Evolutionary conservation across 2,888 invertebrate genomes (phyloP).

Genomic region (Noctua comes): DNA sequence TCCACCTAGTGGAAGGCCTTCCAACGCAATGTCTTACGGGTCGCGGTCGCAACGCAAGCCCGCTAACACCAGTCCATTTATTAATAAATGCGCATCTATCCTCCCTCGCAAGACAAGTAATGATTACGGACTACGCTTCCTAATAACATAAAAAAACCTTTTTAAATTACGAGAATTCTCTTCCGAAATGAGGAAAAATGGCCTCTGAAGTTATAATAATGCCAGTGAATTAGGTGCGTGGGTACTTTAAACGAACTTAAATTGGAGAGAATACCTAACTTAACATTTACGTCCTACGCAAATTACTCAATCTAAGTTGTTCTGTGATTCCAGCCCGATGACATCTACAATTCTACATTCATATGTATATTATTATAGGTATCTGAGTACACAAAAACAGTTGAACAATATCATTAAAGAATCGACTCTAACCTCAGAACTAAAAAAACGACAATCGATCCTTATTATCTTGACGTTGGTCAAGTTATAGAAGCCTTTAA

Average conservation of each 20-base stretch:
- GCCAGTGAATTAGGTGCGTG: slow-evolving; percentile 43
- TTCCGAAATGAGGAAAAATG: slow-evolving; percentile 50
- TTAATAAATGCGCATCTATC: slow-evolving; percentile 22
- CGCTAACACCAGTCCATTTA: slow-evolving; percentile 8
- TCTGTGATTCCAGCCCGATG: slow-evolving; percentile 9
- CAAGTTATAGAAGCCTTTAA: slow-evolving; percentile 3
- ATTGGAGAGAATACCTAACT: slow-evolving; percentile 42
- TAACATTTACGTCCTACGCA: slow-evolving; percentile 48
- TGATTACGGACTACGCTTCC: slow-evolving; percentile 38
- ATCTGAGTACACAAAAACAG: neutral
- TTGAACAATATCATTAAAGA: neutral
- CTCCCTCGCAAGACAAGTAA: slow-evolving; percentile 35
- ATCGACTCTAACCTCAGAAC: neutral
- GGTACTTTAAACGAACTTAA: slow-evolving; percentile 53
- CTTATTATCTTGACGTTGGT: slow-evolving; percentile 9
- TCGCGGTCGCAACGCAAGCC: no score
- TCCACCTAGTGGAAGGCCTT: no score
- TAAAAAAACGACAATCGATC: neutral
- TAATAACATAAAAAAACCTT: slow-evolving; percentile 50
- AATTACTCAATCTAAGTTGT: slow-evolving; percentile 63
- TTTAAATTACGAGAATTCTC: slow-evolving; percentile 45
- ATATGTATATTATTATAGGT: neutral
- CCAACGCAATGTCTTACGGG: no score
- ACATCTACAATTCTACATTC: slow-evolving; percentile 8
- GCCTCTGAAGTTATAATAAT: slow-evolving; percentile 37